Conservation (phyloP, 2,888 invertebrate species). For the Allophyes oxyacanthae region DNA sequence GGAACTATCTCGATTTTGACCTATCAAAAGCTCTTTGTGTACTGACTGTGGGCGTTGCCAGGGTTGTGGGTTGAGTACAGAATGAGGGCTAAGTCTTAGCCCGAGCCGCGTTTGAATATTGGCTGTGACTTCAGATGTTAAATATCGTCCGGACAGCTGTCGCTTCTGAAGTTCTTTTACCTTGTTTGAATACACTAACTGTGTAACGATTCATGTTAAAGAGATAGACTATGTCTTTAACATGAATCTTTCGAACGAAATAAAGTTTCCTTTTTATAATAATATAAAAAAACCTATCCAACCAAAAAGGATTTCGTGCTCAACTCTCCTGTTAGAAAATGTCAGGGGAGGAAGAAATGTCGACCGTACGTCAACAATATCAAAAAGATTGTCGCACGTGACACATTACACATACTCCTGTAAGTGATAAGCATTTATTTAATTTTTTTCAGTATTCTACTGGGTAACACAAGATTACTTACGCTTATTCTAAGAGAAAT, state of each 20-base stretch:
- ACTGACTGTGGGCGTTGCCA: conserved; percentile 20
- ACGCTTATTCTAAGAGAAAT: conserved; percentile 1
- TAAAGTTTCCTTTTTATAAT: no score
- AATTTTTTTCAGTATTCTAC: conserved; percentile 14
- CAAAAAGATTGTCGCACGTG: conserved; percentile 31
- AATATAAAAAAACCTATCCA: no score
- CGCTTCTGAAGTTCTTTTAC: not conserved
- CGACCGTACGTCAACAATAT: conserved; percentile 23
- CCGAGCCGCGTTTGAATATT: conserved; percentile 28
- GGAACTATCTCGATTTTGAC: conserved; percentile 43
- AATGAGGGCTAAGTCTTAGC: conserved; percentile 17
- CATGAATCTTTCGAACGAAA: no score
- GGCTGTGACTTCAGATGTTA: not conserved
- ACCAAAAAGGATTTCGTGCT: no score
- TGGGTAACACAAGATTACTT: conserved; percentile 6
- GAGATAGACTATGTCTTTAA: no score
- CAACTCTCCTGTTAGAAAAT: no score
- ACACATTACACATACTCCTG: conserved; percentile 6
- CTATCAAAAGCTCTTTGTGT: conserved; percentile 46
- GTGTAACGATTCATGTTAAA: no score
- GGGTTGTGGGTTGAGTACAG: conserved; percentile 3
- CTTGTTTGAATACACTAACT: no score
- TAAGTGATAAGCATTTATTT: conserved; percentile 3
- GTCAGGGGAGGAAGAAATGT: conserved; percentile 22
- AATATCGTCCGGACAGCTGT: no score